Percentiles rank a stretch among this genome's conserved stretches.
Conservation (phyloP, 53 echinoderm and acorn worm species). For the Luidia sarsii region DNA sequence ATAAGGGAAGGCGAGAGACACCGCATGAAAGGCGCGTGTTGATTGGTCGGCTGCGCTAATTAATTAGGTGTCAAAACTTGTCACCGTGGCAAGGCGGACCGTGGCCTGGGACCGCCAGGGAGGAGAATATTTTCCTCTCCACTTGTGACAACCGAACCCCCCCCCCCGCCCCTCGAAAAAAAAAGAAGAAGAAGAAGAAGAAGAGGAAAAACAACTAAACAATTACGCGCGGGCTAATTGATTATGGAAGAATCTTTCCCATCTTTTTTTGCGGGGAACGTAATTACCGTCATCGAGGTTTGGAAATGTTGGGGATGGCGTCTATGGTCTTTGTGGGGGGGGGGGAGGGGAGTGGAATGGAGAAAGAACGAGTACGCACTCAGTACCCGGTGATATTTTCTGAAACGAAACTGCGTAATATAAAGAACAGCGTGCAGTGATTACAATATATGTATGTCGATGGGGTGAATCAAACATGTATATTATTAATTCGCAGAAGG, state of each 20-base stretch:
- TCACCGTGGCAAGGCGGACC: constrained; percentile 53
- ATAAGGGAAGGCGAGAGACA: constrained; percentile 14
- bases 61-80: constrained; percentile 94
- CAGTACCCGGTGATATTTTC: not conserved
- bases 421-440: not conserved
- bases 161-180: too few relatives aligned
- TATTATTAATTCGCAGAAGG: constrained; percentile 44
- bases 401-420: not conserved
- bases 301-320: constrained; percentile 10
- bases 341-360: too few relatives aligned
- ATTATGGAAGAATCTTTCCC: constrained; percentile 39
- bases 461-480: constrained; percentile 32
- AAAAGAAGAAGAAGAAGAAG: too few relatives aligned
- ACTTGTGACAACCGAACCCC: constrained; percentile 47
- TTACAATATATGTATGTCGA: constrained; percentile 1
- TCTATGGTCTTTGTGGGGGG: constrained; percentile 1
- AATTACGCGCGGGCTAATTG: constrained; percentile 55
- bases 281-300: constrained; percentile 10
- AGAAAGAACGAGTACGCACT: too few relatives aligned
- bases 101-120: not conserved
- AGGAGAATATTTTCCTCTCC: constrained; percentile 9
- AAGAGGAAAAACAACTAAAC: constrained; percentile 42
- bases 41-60: constrained; percentile 73
- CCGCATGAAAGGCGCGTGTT: constrained; percentile 57
- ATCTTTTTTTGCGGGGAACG: constrained; percentile 23